Percentiles rank a stretch among this genome's conserved stretches.
phyloP scores from a whole-genome alignment of 2,113 vertebrate species.

The Columbina picui region DNA sequence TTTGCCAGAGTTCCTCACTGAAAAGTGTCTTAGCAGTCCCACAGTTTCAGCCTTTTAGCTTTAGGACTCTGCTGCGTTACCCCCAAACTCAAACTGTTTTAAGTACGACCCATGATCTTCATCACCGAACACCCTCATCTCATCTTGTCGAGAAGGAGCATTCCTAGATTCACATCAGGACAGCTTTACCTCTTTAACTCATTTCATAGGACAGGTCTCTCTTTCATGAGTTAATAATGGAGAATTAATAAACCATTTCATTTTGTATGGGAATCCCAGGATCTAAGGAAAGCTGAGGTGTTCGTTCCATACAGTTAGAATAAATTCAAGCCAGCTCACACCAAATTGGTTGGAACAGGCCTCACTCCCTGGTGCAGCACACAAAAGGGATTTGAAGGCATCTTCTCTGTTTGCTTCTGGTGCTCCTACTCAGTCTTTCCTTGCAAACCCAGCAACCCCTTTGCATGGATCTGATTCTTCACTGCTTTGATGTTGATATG shows the following conservation, averaged over 20 bases:
- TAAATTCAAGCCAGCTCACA: not conserved
- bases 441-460: not conserved
- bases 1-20: not conserved
- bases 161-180: not conserved
- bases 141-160: not conserved
- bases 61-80: not conserved
- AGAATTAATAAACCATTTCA: not conserved
- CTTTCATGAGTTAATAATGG: not conserved
- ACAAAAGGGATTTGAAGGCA: not conserved
- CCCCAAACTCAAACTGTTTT: not conserved
- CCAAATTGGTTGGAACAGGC: not conserved
- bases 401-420: not conserved
- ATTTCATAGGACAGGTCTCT: accelerated
- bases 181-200: not conserved
- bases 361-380: not conserved
- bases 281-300: not conserved
- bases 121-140: not conserved
- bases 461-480: not conserved
- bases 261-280: not conserved
- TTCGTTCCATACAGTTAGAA: not conserved
- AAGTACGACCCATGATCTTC: not conserved
- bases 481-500: not conserved
- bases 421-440: not conserved
- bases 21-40: not conserved
- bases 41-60: not conserved